These are phyloP conservation scores for Hymenopus coronatus DNA, from an alignment of 2,888 invertebrate genomes.

Conservation along the genomic window DNA sequence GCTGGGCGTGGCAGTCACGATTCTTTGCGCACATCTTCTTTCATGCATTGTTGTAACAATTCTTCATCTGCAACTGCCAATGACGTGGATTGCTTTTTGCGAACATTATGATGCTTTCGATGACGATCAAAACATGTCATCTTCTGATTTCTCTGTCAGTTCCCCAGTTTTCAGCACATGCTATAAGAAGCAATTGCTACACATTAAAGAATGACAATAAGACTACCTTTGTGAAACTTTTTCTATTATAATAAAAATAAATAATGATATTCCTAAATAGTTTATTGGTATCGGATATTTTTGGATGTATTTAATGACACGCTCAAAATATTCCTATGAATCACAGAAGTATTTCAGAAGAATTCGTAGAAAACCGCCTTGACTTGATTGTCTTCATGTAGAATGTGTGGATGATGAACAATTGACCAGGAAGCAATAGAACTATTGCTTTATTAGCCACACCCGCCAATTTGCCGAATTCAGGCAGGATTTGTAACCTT, in stretches of 20 bases:
- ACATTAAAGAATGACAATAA: too few relatives aligned
- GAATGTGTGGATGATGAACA: background rate
- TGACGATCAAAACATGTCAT: background rate
- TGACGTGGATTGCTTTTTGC: background rate
- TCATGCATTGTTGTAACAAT: background rate
- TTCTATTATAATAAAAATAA: too few relatives aligned
- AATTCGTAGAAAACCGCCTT: too few relatives aligned
- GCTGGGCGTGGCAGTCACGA: background rate
- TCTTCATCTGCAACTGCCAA: background rate
- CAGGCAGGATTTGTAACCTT: background rate
- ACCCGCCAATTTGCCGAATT: background rate
- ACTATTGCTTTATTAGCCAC: background rate
- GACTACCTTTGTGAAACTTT: too few relatives aligned
- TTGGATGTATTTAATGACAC: too few relatives aligned
- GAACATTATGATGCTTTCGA: background rate
- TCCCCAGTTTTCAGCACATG: too few relatives aligned
- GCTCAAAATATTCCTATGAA: too few relatives aligned
- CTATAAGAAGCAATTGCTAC: too few relatives aligned
- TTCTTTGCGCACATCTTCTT: background rate
- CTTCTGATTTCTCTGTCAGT: too few relatives aligned
- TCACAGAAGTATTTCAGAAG: too few relatives aligned
- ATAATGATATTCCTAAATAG: too few relatives aligned
- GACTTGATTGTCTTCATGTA: background rate
- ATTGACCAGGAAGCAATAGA: background rate
- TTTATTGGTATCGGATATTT: too few relatives aligned